These are phyloP conservation scores for Epiblema foenella DNA, from an alignment of 2,888 invertebrate species.

Conservation along the genomic window DNA sequence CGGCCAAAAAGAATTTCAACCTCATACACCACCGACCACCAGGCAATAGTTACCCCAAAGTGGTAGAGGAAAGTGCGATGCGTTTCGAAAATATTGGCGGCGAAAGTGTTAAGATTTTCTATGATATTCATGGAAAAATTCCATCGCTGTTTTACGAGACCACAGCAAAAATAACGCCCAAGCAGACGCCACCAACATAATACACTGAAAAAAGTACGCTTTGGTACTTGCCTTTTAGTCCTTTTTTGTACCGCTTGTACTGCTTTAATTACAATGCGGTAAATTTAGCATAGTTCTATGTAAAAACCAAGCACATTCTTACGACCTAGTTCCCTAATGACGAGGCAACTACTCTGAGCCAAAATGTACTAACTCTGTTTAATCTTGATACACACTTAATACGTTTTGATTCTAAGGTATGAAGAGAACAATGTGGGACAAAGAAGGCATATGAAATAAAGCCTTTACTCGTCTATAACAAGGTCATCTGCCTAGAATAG, in stretches of 20 bases:
- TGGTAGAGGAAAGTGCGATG: too few species aligned
- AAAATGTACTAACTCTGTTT: not conserved
- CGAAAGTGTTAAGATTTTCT: not conserved
- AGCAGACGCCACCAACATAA: not conserved
- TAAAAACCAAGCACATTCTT: conserved; percentile 43
- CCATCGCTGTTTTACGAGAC: not conserved
- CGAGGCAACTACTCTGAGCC: conserved; percentile 14
- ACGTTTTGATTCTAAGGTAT: conserved; percentile 8
- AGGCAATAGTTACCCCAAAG: too few species aligned
- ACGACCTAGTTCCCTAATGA: conserved; percentile 40
- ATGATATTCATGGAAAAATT: not conserved
- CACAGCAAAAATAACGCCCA: not conserved
- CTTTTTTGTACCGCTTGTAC: conserved; percentile 5
- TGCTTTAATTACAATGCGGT: conserved; percentile 40
- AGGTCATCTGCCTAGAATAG: conserved; percentile 29
- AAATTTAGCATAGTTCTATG: conserved; percentile 38
- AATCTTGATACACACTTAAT: not conserved
- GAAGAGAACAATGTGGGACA: conserved; percentile 25
- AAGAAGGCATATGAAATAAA: conserved; percentile 33
- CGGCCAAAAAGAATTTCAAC: too few species aligned
- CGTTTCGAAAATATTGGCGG: too few species aligned
- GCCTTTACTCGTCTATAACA: conserved; percentile 8
- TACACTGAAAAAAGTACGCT: not conserved
- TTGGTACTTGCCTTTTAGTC: not conserved
- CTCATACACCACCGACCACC: too few species aligned